Base-by-base conservation (phyloP, 2,888 invertebrate species). In the Spodoptera exigua region DNA sequence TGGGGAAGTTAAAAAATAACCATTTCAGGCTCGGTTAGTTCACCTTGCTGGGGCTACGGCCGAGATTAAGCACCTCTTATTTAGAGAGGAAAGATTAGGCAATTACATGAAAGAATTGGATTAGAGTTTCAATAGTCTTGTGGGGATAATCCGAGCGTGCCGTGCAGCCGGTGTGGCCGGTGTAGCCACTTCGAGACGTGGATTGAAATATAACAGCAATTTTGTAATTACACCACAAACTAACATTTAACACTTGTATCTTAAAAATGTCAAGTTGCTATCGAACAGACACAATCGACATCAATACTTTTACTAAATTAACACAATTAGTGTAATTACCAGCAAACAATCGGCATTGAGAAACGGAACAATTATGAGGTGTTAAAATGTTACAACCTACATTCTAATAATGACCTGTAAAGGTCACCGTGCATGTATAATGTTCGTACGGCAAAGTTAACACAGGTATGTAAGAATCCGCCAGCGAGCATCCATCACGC, bases 1-100 rank as follows among this genome's bases (percentile, higher is more conserved):
- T 76, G 82, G 87, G 86, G 86, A 86, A 86, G 81, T 85, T 86
- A 85, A 87, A 89, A 92, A 91, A 89, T 89, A 89, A 87, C 88
- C 88, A 88, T 90, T 91, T 90, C 88, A 89, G 86, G 91, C 89
- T 82, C 87, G 87, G 90, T 86, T 91, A 85, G 84, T 83, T 86
- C 86, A 88, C 88, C 88, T 87, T 83, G 76, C 74, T 68, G 74
- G 72, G 72, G 72, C 70, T 75, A 61, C 63, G 56, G 61, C 44
- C 60, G 66, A 85, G 88, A 87, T 88, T 84, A 83, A 85, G 81
- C 65, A 81, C 84, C 76, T 79, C 80, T 85, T 86, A 83, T 88
- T 89, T 85, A 85, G 83, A 88, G 72, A 83, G 77, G 79, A 89
- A 87, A 90, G 87, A 92, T 91, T 88, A 88, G 85, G 82, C 88